Evolutionary conservation across 1,140 invertebrate genomes (phyloP).

Genomic region (Centruroides sculpturatus): DNA sequence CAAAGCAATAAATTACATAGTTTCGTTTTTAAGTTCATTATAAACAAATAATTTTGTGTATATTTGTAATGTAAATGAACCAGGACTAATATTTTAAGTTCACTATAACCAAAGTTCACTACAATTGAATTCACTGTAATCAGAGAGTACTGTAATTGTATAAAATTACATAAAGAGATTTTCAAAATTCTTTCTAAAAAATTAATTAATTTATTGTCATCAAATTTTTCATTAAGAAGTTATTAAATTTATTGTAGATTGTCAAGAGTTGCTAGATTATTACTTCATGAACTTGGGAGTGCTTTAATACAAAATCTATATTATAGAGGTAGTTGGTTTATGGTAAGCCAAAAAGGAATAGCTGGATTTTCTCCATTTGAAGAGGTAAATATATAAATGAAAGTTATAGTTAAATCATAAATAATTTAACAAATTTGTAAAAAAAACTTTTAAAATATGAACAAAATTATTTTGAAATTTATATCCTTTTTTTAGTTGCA

Average conservation of each 20-base stretch:
- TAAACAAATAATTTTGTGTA: no score
- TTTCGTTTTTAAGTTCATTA: no score
- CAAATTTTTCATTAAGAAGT: background rate
- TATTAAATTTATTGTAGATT: slow-evolving; percentile 15
- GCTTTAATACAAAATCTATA: slow-evolving; percentile 39
- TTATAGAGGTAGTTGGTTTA: slow-evolving; percentile 41
- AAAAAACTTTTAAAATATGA: background rate
- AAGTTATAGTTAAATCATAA: background rate
- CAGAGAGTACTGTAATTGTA: no score
- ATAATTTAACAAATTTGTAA: background rate
- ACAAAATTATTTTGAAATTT: slow-evolving; percentile 5
- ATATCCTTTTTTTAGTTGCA: slow-evolving; percentile 5
- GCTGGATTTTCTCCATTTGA: slow-evolving; percentile 38
- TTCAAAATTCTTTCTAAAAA: no score
- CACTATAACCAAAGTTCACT: no score
- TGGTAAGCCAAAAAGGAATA: slow-evolving; percentile 40
- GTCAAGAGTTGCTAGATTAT: slow-evolving; percentile 25
- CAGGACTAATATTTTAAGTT: no score
- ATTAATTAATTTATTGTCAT: no score
- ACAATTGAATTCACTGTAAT: no score
- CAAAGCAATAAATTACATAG: no score
- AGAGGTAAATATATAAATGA: slow-evolving; percentile 26
- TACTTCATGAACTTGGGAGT: slow-evolving; percentile 36
- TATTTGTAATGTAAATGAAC: no score
- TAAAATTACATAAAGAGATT: no score